Evolutionary conservation across 2,888 invertebrate genomes (phyloP).

Genomic region (Drepanosiphum platanoidis): DNA sequence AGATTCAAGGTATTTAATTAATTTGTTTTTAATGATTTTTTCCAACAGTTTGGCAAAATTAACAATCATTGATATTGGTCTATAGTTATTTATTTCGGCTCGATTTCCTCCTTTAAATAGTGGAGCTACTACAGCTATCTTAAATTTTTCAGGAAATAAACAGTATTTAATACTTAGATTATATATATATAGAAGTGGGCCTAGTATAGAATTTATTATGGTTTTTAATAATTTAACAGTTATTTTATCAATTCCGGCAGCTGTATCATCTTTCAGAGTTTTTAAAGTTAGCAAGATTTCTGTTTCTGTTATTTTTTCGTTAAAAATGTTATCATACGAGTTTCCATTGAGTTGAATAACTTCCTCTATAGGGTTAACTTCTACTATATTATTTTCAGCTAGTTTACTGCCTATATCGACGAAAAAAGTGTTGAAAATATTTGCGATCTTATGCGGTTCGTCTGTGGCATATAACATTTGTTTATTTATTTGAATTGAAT

Average conservation of each 20-base stretch:
- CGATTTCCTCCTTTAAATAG: no score
- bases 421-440: not conserved
- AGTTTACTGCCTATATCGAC: not conserved
- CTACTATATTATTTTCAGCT: no score
- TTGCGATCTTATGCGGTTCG: no score
- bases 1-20: not conserved
- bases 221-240: not conserved
- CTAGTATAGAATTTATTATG: not conserved
- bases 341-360: no score
- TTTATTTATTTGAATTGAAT: no score
- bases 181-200: not conserved
- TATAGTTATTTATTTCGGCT: no score
- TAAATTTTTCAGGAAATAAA: not conserved
- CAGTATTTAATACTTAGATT: not conserved
- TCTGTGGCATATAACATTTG: no score
- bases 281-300: not conserved
- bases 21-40: constrained; percentile 1
- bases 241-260: not conserved
- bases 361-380: no score
- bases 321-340: not conserved
- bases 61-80: no score
- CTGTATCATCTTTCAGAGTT: not conserved
- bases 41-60: no score
- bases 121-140: no score
- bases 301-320: not conserved